Base-by-base conservation (phyloP, 92 coral and sea anemone genomes). In the Porites evermanni region DNA sequence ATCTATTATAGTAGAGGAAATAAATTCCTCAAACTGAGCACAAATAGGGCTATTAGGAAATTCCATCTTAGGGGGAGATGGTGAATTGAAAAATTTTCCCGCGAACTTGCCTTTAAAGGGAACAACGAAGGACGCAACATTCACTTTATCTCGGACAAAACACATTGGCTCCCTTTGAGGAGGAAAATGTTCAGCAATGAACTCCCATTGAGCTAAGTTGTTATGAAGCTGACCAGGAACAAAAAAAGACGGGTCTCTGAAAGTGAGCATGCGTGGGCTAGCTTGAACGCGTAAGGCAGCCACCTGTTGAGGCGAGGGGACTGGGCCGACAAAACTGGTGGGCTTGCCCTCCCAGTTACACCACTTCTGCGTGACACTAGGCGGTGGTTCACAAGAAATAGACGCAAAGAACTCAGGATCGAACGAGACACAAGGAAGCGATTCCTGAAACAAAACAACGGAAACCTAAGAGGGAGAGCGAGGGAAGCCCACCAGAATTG, bases 101-200 rank as follows among this genome's bases (percentile, higher is more conserved):
- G 32, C 88, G 67, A 94, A 91, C 14, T 82, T 82, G 13, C 96
- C 96, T 60, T 93, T 86, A 61, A 54, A 93, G 16, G 91, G 94
- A 23, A 44, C 59, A 32, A 93, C 21, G 50, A 85, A 91, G 16
- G 11, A 23, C 80, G 88, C 75, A 3, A 29, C 32, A 29, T 29
- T 29, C 32, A 29, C 32, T 29, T 29, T 29, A 29, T 29, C 32
- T 29, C 32, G 32, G 32, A 29, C 32, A 29, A 29, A 29, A 29
- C 32, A 29, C 32, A 29, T 29, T 29, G 32, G 4, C 69, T 90
- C 91, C 3, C 29, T 91, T 66, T 84, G 83, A 21, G 69, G 84
- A n/a, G 78, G 80, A 67, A 65, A 79, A 9, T 85, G 70, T 18
- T 82, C 83, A 17, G 77, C 77, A 59, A 89, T 89, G 56, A 19